Evolutionary conservation across 2,888 invertebrate genomes (phyloP).

Genomic region (Megastigmus dorsalis): DNA sequence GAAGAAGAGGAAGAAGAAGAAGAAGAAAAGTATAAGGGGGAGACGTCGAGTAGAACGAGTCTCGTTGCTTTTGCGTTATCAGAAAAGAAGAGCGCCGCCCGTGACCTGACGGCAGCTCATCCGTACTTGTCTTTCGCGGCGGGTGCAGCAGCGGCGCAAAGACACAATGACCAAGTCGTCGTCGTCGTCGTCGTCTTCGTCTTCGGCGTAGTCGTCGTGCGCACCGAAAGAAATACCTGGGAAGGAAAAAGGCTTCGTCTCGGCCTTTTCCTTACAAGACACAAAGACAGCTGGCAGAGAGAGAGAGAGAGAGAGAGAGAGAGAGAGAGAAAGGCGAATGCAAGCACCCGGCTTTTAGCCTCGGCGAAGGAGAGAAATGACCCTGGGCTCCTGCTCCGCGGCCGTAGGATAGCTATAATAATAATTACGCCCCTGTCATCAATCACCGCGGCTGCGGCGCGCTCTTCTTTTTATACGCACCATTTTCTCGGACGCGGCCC

Average conservation of each 20-base stretch:
- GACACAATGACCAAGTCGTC: slow-evolving; percentile 28
- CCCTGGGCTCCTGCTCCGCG: not conserved
- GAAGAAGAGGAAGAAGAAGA: no score
- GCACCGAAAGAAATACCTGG: no score
- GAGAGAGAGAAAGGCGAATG: slow-evolving; percentile 13
- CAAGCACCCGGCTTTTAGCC: slow-evolving; percentile 1
- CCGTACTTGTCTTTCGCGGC: slow-evolving; percentile 39
- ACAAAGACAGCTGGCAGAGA: no score
- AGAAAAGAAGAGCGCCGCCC: no score
- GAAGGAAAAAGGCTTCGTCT: no score
- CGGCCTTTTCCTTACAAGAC: no score
- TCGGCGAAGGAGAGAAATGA: slow-evolving; percentile 30
- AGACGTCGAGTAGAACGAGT: no score
- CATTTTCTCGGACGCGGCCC: no score
- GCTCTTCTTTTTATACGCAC: not conserved
- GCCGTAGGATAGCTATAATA: slow-evolving; percentile 27
- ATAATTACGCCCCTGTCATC: slow-evolving; percentile 33
- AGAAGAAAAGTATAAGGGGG: no score
- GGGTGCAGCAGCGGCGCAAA: slow-evolving; percentile 12
- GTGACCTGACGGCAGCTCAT: slow-evolving; percentile 9
- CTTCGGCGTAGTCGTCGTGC: no score
- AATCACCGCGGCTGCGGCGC: not conserved
- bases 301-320: not conserved
- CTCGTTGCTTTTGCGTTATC: slow-evolving; percentile 17
- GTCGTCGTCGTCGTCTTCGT: no score